These are phyloP conservation scores for Idaea aversata DNA, from an alignment of 2,888 invertebrate species.

Conservation along the genomic window DNA sequence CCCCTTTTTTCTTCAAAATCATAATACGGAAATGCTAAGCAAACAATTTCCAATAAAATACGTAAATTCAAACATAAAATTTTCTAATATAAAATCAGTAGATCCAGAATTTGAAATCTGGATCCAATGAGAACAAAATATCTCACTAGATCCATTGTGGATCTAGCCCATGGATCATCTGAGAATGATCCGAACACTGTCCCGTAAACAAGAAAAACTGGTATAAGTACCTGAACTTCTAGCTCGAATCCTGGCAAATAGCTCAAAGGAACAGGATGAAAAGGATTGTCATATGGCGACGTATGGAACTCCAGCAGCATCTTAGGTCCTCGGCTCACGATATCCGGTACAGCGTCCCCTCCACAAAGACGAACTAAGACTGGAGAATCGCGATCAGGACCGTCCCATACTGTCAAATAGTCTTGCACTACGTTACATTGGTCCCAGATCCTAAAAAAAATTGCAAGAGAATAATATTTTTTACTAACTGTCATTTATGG, in stretches of 20 bases:
- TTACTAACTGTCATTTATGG: no score
- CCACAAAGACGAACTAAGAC: slow-evolving; percentile 89
- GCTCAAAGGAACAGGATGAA: slow-evolving; percentile 88
- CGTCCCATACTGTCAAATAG: slow-evolving; percentile 90
- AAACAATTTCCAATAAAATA: no score
- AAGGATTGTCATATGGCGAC: slow-evolving; percentile 90
- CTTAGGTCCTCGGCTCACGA: slow-evolving; percentile 87
- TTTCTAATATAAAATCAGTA: no score
- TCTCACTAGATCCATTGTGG: no score
- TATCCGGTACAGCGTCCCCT: slow-evolving; percentile 89
- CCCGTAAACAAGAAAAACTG: no score
- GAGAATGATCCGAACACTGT: no score
- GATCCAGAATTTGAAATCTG: no score
- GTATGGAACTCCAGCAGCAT: slow-evolving; percentile 90
- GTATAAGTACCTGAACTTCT: slow-evolving; percentile 84
- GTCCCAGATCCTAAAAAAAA: slow-evolving; percentile 85
- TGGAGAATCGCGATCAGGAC: slow-evolving; percentile 84
- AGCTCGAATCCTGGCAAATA: slow-evolving; percentile 90
- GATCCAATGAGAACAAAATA: no score
- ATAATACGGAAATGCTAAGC: no score
- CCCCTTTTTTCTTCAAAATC: no score
- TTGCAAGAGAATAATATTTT: neutral
- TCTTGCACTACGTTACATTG: slow-evolving; percentile 91
- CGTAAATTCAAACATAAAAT: no score
- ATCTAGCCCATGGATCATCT: no score